Conservation (phyloP, 2,113 vertebrate genomes). For the Gymnocephalus cernua region DNA sequence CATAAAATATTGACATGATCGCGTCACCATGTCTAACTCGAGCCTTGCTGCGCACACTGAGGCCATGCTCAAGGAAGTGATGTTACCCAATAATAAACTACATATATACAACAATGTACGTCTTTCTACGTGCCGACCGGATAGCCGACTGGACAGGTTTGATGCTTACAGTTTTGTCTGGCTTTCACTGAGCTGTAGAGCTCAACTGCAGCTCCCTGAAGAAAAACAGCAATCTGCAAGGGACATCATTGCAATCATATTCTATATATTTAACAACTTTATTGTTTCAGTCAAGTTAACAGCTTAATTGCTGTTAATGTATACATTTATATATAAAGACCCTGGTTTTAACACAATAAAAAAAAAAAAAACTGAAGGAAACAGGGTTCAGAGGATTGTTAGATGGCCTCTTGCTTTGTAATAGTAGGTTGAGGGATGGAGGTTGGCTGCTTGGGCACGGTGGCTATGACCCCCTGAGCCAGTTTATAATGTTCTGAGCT, state of each 20-base stretch:
- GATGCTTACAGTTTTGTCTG: conserved; percentile 12
- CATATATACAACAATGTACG: conserved; percentile 37
- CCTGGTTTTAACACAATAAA: conserved; percentile 51
- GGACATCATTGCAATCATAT: conserved; percentile 34
- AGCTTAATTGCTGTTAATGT: conserved; percentile 60
- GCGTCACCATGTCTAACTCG: conserved; percentile 52
- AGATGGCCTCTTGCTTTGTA: conserved; percentile 98
- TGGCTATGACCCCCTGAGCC: conserved; percentile 92
- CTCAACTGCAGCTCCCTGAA: conserved; percentile 58
- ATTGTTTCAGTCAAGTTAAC: conserved; percentile 58
- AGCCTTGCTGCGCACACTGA: conserved; percentile 57
- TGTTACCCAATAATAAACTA: conserved; percentile 51
- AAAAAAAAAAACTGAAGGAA: conserved; percentile 39
- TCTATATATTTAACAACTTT: conserved; percentile 46
- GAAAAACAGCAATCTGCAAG: conserved; percentile 37
- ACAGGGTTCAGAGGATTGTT: conserved; percentile 61
- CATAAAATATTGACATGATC: conserved; percentile 66
- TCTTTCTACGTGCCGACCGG: conserved; percentile 21
- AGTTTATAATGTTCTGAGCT: conserved; percentile 97
- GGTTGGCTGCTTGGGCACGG: conserved; percentile 91
- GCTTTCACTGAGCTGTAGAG: conserved; percentile 28
- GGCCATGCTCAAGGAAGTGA: conserved; percentile 42
- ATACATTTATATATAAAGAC: conserved; percentile 46
- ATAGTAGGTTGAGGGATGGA: conserved; percentile 93
- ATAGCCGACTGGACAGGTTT: conserved; percentile 7